Evolutionary conservation across 2,113 vertebrate genomes (phyloP).

Genomic region (Nannospalax galili): DNA sequence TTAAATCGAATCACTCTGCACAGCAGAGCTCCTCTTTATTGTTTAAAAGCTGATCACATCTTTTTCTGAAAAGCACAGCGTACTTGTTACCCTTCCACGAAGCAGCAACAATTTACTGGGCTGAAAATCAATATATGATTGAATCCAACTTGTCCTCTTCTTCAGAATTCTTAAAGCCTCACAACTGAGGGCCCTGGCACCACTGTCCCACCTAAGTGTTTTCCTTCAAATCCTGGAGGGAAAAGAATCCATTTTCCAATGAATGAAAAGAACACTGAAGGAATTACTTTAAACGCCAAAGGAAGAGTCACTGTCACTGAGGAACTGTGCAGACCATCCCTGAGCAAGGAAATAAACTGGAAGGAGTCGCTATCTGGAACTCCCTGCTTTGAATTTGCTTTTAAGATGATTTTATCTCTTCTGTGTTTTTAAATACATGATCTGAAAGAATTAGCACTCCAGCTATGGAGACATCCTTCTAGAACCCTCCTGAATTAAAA

Average conservation of each 20-base stretch:
- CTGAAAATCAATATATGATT: slow-evolving; percentile 81
- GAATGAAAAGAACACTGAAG: slow-evolving; percentile 64
- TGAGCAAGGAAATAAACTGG: slow-evolving; percentile 64
- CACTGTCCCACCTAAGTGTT: slow-evolving; percentile 61
- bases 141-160: slow-evolving; percentile 72
- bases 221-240: slow-evolving; percentile 66
- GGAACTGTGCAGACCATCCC: slow-evolving; percentile 53
- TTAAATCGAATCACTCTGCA: slow-evolving; percentile 74
- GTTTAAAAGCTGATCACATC: slow-evolving; percentile 78
- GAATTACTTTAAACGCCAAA: slow-evolving; percentile 67
- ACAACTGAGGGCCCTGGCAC: slow-evolving; percentile 6
- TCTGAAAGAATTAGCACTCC: slow-evolving; percentile 41
- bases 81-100: slow-evolving; percentile 71
- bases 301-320: slow-evolving; percentile 54
- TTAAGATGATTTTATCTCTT: slow-evolving; percentile 31
- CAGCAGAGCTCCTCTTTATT: slow-evolving; percentile 69
- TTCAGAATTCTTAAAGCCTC: slow-evolving; percentile 69
- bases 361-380: slow-evolving; percentile 45
- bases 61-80: slow-evolving; percentile 68
- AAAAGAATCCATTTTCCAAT: slow-evolving; percentile 75
- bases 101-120: slow-evolving; percentile 73
- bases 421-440: slow-evolving; percentile 28
- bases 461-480: slow-evolving; percentile 8
- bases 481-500: slow-evolving; percentile 19
- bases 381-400: slow-evolving; percentile 23